Base-by-base conservation (phyloP, 2,888 invertebrate species). In the Brachycybe producta region DNA sequence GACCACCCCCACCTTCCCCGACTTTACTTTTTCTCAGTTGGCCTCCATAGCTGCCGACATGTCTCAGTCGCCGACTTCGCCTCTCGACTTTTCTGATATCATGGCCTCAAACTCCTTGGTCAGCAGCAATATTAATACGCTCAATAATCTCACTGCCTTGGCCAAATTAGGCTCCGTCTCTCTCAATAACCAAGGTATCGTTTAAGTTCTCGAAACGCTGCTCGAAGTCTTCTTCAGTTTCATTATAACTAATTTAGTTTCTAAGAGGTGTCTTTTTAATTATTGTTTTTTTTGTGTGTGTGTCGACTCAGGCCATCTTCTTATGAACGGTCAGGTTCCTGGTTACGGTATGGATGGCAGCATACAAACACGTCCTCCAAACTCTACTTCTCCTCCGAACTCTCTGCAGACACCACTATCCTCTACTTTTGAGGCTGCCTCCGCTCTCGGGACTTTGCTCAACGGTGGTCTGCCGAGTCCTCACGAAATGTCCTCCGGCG, bases 81-180 rank as follows among this genome's bases (percentile, higher is more conserved):
- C 50, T 15, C 49, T 54, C 8, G 47, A 49, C 8, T 30, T 54
- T n/a, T 51, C 54, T 13, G 54, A 54, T 35, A 54, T 54, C 13
- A 54, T 54, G n/a, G 38, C 49, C 44, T 44, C 54, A 21, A 50
- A 49, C 49, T 30, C 52, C 35, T 35, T 77, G 3, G 76, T 73
- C 59, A 75, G 76, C 1, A 78, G 79, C 59, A 80, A 83, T 61
- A 61, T 57, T 27, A 59, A 60, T 54, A 85, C 87, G 11, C 79
- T 85, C 60, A 85, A 84, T 67, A 91, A 90, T 70, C 73, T 91
- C 57, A 86, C 90, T 64, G 87, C 86, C 26, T 76, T 91, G 53
- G 87, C 87, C 52, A 90, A 90, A 68, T 74, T 90, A 51, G 87
- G 87, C 62, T 69, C 70, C 53, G 61, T 64, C 34, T 63, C 69